Base-by-base conservation (phyloP, 2,888 invertebrate genomes). In the Papilio gigon region DNA sequence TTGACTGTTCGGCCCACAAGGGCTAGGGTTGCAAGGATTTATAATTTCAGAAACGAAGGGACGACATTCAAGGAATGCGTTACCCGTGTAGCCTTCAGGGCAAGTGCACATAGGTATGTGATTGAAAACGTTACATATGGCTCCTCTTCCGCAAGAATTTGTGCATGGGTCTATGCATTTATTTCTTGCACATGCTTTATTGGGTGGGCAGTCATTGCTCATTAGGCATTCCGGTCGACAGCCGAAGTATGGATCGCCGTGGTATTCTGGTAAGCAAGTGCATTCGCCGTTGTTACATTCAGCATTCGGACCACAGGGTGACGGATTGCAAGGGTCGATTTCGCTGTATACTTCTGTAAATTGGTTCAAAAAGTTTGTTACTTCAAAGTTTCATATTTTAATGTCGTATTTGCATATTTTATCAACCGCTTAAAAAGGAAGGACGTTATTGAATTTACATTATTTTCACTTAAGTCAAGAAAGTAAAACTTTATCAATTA, bases 221-320 rank as follows among this genome's bases (percentile, higher is more conserved):
- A 95, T 85, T 35, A 96, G 93, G 84, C 97, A 97, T 87, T 97
- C 96, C n/a, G 97, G 97, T 75, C 96, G 93, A 81, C 97, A 97
- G 30, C 95, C 95, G 73, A 92, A 87, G 78, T 95, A 95, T 3
- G 97, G 96, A 87, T 97, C 95, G 27, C 97, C 97, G 76, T 94
- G 93, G 79, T 95, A 96, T 81, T 95, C 95, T 0, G 93, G 90
- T 60, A 95, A 80, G 80, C 97, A 97, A 20, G 93, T 93, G 77
- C 96, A 96, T 61, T 93, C 78, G 47, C 96, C 96, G 74, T 95
- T 90, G 73, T 87, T 83, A 79, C 96, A 96, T 78, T 93, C 86
- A 17, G 97, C 93, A 83, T 97, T 97, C 30, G 95, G 84, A 53
- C 97, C 94, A 83, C 95, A 95, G 1, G 95, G 95, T 11, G 93